phyloP scores from a whole-genome alignment of 1,140 invertebrate genomes.

The Pectinophora gossypiella region DNA sequence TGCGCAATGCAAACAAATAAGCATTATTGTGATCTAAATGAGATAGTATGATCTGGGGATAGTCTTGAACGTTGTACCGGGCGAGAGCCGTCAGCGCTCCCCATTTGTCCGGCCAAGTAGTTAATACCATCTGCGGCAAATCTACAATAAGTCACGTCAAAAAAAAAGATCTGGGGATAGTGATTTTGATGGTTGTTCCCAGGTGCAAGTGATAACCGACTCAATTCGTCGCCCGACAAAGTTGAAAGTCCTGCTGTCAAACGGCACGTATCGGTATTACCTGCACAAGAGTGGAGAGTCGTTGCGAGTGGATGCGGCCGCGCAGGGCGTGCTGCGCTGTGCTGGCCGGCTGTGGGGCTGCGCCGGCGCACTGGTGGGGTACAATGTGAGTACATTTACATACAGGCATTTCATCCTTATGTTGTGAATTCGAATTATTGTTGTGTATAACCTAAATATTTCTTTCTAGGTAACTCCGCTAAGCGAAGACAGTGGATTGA shows the following conservation, averaged over 20 bases:
- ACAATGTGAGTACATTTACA: conserved; percentile 5
- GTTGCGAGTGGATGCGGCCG: conserved; percentile 17
- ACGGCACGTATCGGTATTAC: conserved; percentile 22
- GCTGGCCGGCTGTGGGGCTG: background rate
- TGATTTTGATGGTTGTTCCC: background rate
- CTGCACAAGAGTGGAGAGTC: conserved; percentile 31
- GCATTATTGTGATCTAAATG: no score
- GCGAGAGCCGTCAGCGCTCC: no score
- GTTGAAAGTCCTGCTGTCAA: conserved; percentile 14
- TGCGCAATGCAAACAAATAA: no score
- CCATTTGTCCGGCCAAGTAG: no score
- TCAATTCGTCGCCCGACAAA: conserved; percentile 27
- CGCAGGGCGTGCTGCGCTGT: background rate
- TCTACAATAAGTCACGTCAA: no score
- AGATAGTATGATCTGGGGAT: no score
- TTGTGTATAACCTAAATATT: no score
- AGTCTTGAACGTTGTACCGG: no score
- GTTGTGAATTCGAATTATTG: no score
- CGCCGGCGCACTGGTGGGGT: background rate
- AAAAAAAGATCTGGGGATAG: no score
- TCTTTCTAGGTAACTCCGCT: conserved; percentile 32
- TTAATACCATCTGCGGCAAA: no score
- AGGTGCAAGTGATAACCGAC: conserved; percentile 29
- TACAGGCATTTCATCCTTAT: no score
- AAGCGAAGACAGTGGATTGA: conserved; percentile 33